Evolutionary conservation across 1,140 invertebrate genomes (phyloP), one percentile per base, ranked within the genome.

Genomic region (Lepidurus arcticus): DNA sequence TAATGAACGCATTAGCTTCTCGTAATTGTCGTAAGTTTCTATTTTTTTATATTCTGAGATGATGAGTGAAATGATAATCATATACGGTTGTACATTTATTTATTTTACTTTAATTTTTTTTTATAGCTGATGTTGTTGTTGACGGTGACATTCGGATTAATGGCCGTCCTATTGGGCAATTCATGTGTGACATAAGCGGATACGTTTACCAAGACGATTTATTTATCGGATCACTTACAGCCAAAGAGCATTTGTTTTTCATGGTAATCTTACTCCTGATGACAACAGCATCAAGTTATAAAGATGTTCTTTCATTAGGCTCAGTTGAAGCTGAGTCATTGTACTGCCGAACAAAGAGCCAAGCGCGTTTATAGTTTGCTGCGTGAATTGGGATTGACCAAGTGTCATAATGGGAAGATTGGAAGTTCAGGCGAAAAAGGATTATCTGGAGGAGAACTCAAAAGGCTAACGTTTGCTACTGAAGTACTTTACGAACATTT

Each of bases 311-410:
- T 44, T 21, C 13, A 0, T 16, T 76, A 65, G 44, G 76, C 78
- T 21, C 78, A 74, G 9, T 44, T 78, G n/a, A 74, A 74, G 75
- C 34, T 78, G 73, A 78, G 78, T 44, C 43, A 78, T 16, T 75
- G 73, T 42, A 78, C 73, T 9, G 16, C 73, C 43, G 21, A 44
- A 13, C 65, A 78, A 45, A 73, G 73, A 43, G 34, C 44, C 42
- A 44, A 74, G 8, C 78, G 78, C 45, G 78, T 87, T 75, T 76
- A 80, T 2, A 77, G 77, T 26, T 80, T 87, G 44, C 74, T 87
- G 10, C 77, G 77, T 1, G 86, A 92, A 53, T 86, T 95, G 13
- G 91, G 92, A 0, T 85, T 96, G 4, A 83, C 81, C 34, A 87
- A 88, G 77, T 88, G 88, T 82, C 85, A 86, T 34, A 81, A 90